A percentile compares a stretch with the other conserved stretches of the same genome.
Evolutionary conservation across 2,797 vertebrate genomes (phyloP).

Genomic region (Lagothrix lagotricha): DNA sequence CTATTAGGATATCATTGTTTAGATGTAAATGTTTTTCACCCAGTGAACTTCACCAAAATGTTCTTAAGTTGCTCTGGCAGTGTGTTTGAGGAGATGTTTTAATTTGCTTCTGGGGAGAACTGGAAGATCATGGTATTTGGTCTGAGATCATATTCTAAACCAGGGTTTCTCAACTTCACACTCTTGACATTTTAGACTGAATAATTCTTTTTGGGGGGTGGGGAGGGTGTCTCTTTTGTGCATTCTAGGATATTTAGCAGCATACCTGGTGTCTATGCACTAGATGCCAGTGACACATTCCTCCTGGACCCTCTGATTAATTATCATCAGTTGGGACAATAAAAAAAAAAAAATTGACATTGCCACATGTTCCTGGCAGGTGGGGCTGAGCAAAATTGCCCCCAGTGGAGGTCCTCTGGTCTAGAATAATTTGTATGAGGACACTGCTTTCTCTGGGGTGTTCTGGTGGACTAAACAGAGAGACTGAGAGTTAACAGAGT

Average conservation of each 20-base stretch:
- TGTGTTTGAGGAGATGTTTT: background rate
- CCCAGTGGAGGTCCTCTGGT: background rate
- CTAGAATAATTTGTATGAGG: background rate
- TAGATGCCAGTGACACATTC: background rate
- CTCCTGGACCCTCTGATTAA: background rate
- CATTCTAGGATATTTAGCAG: background rate
- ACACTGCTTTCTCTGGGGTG: background rate
- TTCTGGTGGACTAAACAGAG: background rate
- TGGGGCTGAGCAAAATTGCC: background rate
- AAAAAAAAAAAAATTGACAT: background rate
- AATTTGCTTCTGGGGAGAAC: background rate
- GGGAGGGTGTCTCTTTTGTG: accelerated
- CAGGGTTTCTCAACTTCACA: background rate
- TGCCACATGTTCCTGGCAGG: background rate
- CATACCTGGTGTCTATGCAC: background rate
- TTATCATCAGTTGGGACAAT: background rate
- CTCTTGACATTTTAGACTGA: background rate
- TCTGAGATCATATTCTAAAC: background rate
- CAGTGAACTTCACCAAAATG: background rate
- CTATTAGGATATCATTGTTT: background rate
- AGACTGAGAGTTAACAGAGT: background rate
- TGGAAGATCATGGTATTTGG: background rate
- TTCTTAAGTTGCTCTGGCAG: background rate
- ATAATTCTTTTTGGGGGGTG: background rate
- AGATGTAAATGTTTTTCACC: background rate